phyloP scores from a whole-genome alignment of 2,888 invertebrate species.

The Dorcus parallelipipedus region DNA sequence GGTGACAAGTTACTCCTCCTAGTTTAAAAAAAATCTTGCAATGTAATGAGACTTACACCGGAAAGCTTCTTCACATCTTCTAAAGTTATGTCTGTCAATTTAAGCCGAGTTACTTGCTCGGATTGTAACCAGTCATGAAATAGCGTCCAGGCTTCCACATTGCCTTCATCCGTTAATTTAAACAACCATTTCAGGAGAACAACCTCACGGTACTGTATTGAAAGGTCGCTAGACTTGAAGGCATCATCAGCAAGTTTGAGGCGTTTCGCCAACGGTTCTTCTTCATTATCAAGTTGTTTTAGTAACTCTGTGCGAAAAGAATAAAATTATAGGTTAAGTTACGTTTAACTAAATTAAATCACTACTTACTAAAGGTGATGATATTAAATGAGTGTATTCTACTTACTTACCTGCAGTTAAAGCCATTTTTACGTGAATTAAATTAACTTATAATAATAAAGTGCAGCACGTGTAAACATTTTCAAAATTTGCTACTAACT shows the following conservation, averaged over 20 bases:
- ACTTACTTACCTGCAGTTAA: constrained; percentile 11
- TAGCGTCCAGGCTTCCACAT: constrained; percentile 26
- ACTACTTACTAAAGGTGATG: not conserved
- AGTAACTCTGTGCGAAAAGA: constrained; percentile 31
- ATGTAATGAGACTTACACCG: constrained; percentile 14
- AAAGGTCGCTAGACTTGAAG: constrained; percentile 33
- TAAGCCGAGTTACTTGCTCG: constrained; percentile 32
- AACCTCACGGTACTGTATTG: constrained; percentile 31
- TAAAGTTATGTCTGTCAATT: constrained; percentile 30
- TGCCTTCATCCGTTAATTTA: constrained; percentile 18
- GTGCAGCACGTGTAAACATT: not conserved
- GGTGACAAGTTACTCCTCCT: too few relatives aligned
- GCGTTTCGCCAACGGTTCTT: constrained; percentile 36
- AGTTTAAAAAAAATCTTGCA: too few relatives aligned
- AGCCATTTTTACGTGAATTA: constrained; percentile 9
- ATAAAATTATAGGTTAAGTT: not conserved
- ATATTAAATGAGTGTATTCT: not conserved
- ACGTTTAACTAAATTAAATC: not conserved
- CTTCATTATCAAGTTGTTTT: constrained; percentile 29
- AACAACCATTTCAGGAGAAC: constrained; percentile 35
- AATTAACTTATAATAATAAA: not conserved
- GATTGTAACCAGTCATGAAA: constrained; percentile 33
- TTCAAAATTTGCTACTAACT: not conserved
- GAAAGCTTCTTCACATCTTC: constrained; percentile 30
- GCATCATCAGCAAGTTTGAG: constrained; percentile 39